These are phyloP conservation scores for Chaetodon trifascialis DNA, from an alignment of 2,113 vertebrate species.

Conservation along the genomic window DNA sequence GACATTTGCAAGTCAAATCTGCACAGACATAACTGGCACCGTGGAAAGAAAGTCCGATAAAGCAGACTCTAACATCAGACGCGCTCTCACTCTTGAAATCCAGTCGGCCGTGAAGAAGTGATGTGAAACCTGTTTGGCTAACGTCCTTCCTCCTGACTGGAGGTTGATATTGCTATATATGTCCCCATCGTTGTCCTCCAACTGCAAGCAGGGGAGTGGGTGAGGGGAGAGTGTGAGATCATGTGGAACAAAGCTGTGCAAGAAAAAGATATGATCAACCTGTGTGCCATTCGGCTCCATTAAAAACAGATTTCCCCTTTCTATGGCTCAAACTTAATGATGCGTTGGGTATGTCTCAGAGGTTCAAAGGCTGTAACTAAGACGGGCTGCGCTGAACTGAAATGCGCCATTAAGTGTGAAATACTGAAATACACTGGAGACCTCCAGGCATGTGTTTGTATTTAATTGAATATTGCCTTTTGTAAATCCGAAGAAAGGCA, in stretches of 20 bases:
- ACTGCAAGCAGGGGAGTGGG: constrained; percentile 19
- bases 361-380: constrained; percentile 46
- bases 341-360: constrained; percentile 19
- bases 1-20: constrained; percentile 69
- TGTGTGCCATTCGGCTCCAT: constrained; percentile 50
- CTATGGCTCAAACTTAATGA: constrained; percentile 35
- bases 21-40: constrained; percentile 38
- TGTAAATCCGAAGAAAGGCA: neutral
- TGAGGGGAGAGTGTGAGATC: constrained; percentile 9
- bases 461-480: constrained; percentile 4
- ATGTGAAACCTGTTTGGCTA: neutral
- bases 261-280: constrained; percentile 50
- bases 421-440: constrained; percentile 1
- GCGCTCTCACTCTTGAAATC: constrained; percentile 2
- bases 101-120: neutral
- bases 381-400: constrained; percentile 6
- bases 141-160: constrained; percentile 13
- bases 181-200: constrained; percentile 19
- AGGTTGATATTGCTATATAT: constrained; percentile 26
- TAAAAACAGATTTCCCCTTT: constrained; percentile 45
- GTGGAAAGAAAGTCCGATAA: neutral
- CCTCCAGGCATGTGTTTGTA: constrained; percentile 10
- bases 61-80: neutral
- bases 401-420: constrained; percentile 16
- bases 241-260: constrained; percentile 52